Conservation (phyloP, 2,113 vertebrate genomes). For the Neodon shergylaensis region DNA sequence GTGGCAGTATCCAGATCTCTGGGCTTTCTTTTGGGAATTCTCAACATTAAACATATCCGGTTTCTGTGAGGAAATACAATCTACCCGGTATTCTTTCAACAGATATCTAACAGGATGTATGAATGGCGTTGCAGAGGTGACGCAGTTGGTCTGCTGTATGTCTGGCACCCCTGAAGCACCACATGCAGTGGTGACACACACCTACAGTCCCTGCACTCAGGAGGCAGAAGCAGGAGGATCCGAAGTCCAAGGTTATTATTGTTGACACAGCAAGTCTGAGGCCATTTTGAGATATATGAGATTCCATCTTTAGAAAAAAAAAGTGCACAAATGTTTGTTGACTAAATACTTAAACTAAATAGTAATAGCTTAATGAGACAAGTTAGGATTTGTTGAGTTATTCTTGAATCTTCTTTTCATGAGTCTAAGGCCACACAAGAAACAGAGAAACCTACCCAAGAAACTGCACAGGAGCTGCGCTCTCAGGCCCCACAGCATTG, state of each 20-base stretch:
- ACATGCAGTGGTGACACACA: no score
- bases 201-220: not conserved
- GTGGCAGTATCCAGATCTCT: not conserved
- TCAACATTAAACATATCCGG: not conserved
- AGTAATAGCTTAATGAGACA: slow-evolving; percentile 8
- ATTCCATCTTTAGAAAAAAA: not conserved
- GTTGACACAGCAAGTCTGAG: not conserved
- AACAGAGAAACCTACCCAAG: not conserved
- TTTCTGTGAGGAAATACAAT: not conserved
- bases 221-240: not conserved
- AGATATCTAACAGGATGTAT: not conserved
- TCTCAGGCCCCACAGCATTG: not conserved
- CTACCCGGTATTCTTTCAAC: not conserved
- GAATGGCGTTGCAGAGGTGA: not conserved
- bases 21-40: slow-evolving; percentile 14
- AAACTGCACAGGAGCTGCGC: accelerated
- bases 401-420: not conserved
- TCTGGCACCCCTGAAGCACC: not conserved
- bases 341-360: slow-evolving; percentile 40
- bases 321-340: not conserved
- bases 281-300: not conserved
- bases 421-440: not conserved
- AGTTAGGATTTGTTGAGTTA: not conserved
- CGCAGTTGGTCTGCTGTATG: not conserved
- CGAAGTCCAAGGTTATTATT: not conserved